These are phyloP conservation scores for Mugil cephalus DNA, from an alignment of 2,113 vertebrate genomes.

Conservation along the genomic window DNA sequence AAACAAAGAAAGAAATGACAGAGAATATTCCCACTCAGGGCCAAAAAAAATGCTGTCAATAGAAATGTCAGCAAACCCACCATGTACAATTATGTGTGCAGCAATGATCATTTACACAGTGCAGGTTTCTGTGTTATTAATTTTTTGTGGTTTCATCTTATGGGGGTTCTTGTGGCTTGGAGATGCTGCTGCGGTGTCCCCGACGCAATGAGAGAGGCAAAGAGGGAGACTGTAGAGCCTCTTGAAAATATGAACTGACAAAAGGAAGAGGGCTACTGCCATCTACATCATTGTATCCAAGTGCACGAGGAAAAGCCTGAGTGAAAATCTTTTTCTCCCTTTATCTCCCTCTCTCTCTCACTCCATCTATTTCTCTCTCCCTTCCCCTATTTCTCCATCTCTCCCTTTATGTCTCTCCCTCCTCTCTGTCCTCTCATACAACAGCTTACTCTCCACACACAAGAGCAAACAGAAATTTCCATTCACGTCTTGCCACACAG, in stretches of 20 bases:
- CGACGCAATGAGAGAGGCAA: slow-evolving; percentile 57
- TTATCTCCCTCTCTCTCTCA: slow-evolving; percentile 57
- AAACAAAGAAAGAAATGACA: slow-evolving; percentile 43
- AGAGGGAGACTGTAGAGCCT: slow-evolving; percentile 74
- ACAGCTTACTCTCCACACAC: slow-evolving; percentile 73
- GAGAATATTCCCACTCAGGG: slow-evolving; percentile 46
- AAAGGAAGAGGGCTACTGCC: slow-evolving; percentile 68
- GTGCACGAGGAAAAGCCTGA: slow-evolving; percentile 69
- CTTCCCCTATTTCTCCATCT: slow-evolving; percentile 48
- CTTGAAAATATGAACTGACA: slow-evolving; percentile 80
- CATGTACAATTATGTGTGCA: background rate
- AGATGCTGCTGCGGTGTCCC: slow-evolving; percentile 51
- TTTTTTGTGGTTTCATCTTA: slow-evolving; percentile 53
- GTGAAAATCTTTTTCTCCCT: slow-evolving; percentile 67
- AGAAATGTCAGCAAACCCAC: slow-evolving; percentile 22
- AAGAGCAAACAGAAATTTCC: slow-evolving; percentile 80
- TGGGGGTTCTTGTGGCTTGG: slow-evolving; percentile 40
- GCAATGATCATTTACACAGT: slow-evolving; percentile 13
- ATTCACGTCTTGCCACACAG: slow-evolving; percentile 79
- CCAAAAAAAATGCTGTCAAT: slow-evolving; percentile 35
- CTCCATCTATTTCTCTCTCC: slow-evolving; percentile 54
- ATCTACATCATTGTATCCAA: slow-evolving; percentile 73
- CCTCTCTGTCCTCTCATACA: slow-evolving; percentile 58
- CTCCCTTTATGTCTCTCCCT: slow-evolving; percentile 29
- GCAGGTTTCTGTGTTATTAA: slow-evolving; percentile 27